A percentile compares a stretch with the other conserved stretches of the same genome.
phyloP scores from a whole-genome alignment of 2,113 vertebrate genomes.

The Trematomus loennbergii region DNA sequence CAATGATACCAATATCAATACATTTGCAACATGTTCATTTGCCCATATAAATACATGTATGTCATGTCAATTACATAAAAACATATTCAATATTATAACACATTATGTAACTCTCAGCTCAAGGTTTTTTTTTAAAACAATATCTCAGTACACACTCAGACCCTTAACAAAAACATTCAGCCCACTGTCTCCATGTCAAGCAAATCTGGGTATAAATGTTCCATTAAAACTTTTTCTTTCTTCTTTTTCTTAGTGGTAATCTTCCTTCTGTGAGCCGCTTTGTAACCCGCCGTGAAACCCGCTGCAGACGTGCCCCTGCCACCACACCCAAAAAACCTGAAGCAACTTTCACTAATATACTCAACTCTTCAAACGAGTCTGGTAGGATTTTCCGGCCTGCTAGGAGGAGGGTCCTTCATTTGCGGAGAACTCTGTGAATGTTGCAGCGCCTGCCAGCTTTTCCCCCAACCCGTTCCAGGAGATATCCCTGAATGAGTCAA shows the following conservation, averaged over 20 bases:
- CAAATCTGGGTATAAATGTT: not conserved
- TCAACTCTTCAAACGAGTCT: slow-evolving; percentile 78
- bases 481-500: slow-evolving; percentile 58
- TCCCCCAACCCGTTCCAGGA: slow-evolving; percentile 37
- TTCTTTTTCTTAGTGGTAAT: slow-evolving; percentile 44
- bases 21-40: no score
- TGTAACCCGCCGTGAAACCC: slow-evolving; percentile 76
- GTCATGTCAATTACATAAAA: no score
- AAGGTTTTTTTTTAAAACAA: no score
- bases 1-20: no score
- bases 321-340: slow-evolving; percentile 32
- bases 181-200: no score
- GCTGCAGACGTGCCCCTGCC: slow-evolving; percentile 30
- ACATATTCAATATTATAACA: no score
- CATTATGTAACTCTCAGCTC: no score
- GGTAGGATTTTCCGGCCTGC: not conserved
- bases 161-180: no score
- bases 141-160: no score
- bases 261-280: slow-evolving; percentile 48
- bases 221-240: not conserved
- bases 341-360: not conserved
- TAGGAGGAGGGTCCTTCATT: slow-evolving; percentile 13
- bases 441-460: slow-evolving; percentile 16
- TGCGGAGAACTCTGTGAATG: slow-evolving; percentile 49
- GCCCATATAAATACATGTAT: no score